Base-by-base conservation (phyloP, 2,888 invertebrate genomes). In the Lasioglossum villosulum region DNA sequence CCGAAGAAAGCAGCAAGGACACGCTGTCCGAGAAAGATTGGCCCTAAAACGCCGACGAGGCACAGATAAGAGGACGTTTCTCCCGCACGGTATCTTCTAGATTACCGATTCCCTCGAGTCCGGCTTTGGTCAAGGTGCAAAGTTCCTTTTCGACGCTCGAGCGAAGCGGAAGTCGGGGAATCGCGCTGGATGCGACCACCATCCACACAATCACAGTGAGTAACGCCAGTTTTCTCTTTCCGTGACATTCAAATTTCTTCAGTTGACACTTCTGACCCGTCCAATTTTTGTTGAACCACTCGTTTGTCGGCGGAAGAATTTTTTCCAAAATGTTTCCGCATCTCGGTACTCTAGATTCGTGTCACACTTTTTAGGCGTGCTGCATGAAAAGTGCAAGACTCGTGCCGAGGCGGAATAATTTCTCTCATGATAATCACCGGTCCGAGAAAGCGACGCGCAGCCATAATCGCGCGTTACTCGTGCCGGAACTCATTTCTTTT, bases 51-150 rank as follows among this genome's bases (percentile, higher is more conserved):
- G 90, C 87, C 90, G 90, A 90, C 91, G 89, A 88, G 87, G 89
- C 91, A 89, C 83, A 87, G 93, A 93, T 93, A 93, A 93, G 90
- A 71, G 85, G 87, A 85, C 80, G 80, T 83, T 86, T 75, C 78
- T 75, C 77, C 84, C 71, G 78, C 79, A 63, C 59, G 83, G 83
- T 83, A 86, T 86, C 86, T 75, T 63, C 56, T 79, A 59, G 86
- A 81, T 82, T 79, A 71, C 75, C 82, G 81, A 86, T 80, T 87
- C 81, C 78, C 80, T 71, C 80, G 71, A 56, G 59, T 37, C 27
- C 30, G 14, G 52, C 56, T 30, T 63, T 63, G 34, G 23, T 4
- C 42, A 23, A 84, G 78, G 82, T 80, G 88, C 78, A 78, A 88
- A 85, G 84, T 87, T 78, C 37, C 19, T 30, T 30, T 75, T 52